These are phyloP conservation scores for Taenioides sp. DNA, from an alignment of 2,797 vertebrate genomes.

Conservation along the genomic window DNA sequence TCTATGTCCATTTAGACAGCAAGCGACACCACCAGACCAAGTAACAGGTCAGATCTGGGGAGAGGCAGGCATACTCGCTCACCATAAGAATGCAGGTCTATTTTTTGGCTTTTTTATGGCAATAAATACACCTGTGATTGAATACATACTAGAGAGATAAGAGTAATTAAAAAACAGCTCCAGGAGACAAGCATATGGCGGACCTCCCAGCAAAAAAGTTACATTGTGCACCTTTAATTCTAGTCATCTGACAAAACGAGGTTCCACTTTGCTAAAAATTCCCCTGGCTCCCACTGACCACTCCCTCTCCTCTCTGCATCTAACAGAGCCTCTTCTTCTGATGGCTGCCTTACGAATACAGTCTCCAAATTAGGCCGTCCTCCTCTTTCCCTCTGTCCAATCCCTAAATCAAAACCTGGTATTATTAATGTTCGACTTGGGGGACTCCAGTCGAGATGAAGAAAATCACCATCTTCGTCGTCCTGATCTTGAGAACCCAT, in stretches of 20 bases:
- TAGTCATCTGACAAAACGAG: conserved; percentile 44
- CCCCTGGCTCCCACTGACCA: conserved; percentile 7
- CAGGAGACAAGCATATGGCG: not conserved
- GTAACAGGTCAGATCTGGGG: too few relatives aligned
- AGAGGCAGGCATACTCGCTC: too few relatives aligned
- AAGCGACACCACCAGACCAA: too few relatives aligned
- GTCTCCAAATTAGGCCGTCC: conserved; percentile 29
- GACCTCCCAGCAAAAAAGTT: not conserved
- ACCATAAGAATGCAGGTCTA: too few relatives aligned
- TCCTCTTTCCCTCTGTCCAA: not conserved
- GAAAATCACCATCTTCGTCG: not conserved
- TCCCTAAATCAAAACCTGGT: conserved; percentile 16
- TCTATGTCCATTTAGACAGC: too few relatives aligned
- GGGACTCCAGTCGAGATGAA: conserved; percentile 39
- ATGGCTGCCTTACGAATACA: conserved; percentile 52
- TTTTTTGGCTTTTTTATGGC: not conserved
- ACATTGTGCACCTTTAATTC: conserved; percentile 5
- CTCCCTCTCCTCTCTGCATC: conserved; percentile 2
- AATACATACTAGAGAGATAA: not conserved
- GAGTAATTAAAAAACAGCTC: not conserved
- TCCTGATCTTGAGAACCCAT: not conserved
- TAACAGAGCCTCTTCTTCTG: conserved; percentile 26
- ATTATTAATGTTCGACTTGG: conserved; percentile 24
- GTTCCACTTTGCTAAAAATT: conserved; percentile 48
- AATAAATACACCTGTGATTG: not conserved